These are phyloP conservation scores for Sclerurus mexicanus DNA, from an alignment of 2,113 vertebrate genomes.

Conservation along the genomic window DNA sequence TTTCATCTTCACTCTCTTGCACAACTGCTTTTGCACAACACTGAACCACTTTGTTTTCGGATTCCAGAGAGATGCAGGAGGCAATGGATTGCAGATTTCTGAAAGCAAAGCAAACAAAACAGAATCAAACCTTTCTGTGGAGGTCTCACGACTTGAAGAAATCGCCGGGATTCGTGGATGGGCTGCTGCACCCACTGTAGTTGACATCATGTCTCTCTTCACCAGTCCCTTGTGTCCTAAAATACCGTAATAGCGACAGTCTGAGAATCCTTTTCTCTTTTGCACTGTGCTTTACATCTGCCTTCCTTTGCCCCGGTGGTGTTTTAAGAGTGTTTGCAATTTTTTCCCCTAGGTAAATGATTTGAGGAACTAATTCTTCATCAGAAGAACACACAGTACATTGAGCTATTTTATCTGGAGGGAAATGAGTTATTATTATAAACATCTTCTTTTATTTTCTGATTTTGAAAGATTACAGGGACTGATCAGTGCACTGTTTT, in stretches of 20 bases:
- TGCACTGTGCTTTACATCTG: not conserved
- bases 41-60: conserved; percentile 14
- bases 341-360: not conserved
- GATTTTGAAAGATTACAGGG: not conserved
- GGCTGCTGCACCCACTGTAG: not conserved
- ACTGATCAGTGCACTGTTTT: not conserved
- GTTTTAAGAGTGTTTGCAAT: not conserved
- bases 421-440: not conserved
- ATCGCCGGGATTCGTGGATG: not conserved
- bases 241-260: not conserved
- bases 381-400: not conserved
- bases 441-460: not conserved
- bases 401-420: not conserved
- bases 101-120: not conserved
- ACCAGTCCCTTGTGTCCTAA: not conserved
- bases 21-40: conserved; percentile 10
- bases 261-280: not conserved
- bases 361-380: not conserved
- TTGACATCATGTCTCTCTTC: not conserved
- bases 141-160: not conserved
- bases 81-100: conserved; percentile 10
- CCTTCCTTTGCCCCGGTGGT: not conserved
- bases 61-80: not conserved
- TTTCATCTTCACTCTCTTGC: not conserved
- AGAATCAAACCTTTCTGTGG: conserved; percentile 6